Evolutionary conservation across 2,113 vertebrate species (phyloP), one percentile per base, ranked within the genome.

Genomic region (Burhinus bistriatus): DNA sequence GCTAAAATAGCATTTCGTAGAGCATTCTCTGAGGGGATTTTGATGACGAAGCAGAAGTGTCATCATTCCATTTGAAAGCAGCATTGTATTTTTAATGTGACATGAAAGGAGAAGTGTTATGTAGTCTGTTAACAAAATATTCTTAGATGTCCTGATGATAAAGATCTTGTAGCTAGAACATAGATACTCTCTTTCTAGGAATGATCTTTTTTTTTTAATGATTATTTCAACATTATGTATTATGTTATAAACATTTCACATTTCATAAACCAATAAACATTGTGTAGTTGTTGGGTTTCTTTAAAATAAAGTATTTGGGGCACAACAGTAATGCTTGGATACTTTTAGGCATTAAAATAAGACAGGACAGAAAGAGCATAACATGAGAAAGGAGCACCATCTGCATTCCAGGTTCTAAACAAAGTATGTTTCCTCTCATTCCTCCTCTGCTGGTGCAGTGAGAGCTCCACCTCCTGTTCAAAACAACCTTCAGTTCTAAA

Each of bases 381-480:
- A 27, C 23, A 23, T 38, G 27, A 58, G 30, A 83, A 61, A 62
- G 38, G 7, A 66, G n/a, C 18, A 25, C 29, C 18, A 55, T n/a
- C 25, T 70, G 49, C 21, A 25, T 83, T 72, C 25, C 52, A 23
- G 12, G 12, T 55, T 84, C 1, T 2, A 58, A 89, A 30, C 8
- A 57, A 69, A 68, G 4, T 32, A 12, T 38, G 2, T 68, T 91
- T 73, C 26, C 8, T 49, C 22, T 70, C 15, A 9, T 44, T 88
- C 14, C 7, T 70, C 18, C 10, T 64, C 40, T 88, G 40, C 45
- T 45, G 23, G 15, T 93, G 87, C 92, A 85, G 82, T 95, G 92
- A 94, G 80, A 93, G 89, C 86, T 94, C 92, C 83, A 92, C 69
- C 92, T 97, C 83, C 84, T 18, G 65, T 96, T 92, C 77, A 52